A percentile compares a stretch with the other conserved stretches of the same genome.
Evolutionary conservation across 2,888 invertebrate genomes (phyloP).

Genomic region (Brachyopa scutellaris): DNA sequence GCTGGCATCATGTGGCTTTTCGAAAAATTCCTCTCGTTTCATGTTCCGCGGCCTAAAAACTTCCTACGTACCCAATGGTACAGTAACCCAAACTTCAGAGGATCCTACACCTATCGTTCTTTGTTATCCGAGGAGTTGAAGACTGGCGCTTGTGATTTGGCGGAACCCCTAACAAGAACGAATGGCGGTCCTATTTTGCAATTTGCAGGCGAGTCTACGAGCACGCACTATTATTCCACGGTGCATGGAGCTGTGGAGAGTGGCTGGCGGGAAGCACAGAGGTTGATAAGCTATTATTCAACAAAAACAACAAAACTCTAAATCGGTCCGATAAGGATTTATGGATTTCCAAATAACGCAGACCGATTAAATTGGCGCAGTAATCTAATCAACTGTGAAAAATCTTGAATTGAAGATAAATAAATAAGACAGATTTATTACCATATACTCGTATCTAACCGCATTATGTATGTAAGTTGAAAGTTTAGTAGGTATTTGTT

Average conservation of each 20-base stretch:
- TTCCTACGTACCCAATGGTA: constrained; percentile 85
- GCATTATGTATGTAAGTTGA: too few species aligned
- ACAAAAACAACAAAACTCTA: constrained; percentile 74
- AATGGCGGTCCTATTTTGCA: constrained; percentile 83
- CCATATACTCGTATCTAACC: too few species aligned
- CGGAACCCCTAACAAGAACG: constrained; percentile 82
- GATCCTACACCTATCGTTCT: constrained; percentile 86
- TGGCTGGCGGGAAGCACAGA: constrained; percentile 88
- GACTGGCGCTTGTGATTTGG: constrained; percentile 83
- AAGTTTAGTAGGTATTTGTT: too few species aligned
- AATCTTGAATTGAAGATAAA: neutral
- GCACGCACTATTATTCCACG: constrained; percentile 85
- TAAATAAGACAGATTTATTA: neutral
- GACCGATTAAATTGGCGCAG: neutral
- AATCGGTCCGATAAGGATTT: constrained; percentile 6
- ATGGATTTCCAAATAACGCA: neutral
- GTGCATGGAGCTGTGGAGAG: constrained; percentile 89
- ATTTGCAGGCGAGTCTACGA: constrained; percentile 88
- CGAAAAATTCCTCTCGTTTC: constrained; percentile 76
- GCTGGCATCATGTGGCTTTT: constrained; percentile 77
- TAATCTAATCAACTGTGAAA: constrained; percentile 14
- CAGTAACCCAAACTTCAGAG: constrained; percentile 84
- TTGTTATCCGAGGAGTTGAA: constrained; percentile 83
- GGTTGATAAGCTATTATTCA: constrained; percentile 82
- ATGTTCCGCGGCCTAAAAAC: constrained; percentile 74